Percentiles rank a stretch among this genome's conserved stretches.
Evolutionary conservation across 2,888 invertebrate species (phyloP).

Genomic region (Chrysodeixis includens): DNA sequence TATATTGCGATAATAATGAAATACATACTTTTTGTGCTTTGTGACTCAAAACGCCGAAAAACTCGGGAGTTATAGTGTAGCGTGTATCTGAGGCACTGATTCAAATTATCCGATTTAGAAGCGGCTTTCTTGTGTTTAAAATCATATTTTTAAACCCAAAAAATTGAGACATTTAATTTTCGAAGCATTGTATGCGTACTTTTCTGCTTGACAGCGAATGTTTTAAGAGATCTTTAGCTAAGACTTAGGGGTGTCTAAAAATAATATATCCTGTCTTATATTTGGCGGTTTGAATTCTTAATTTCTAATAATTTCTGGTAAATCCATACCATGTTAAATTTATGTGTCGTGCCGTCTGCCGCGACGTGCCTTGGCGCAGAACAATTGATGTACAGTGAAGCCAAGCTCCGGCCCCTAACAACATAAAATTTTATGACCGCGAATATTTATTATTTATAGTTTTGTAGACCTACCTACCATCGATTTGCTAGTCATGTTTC

Average conservation of each 20-base stretch:
- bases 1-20: slow-evolving; percentile 47
- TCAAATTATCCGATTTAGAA: not conserved
- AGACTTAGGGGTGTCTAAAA: too few species aligned
- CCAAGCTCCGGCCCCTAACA: slow-evolving; percentile 68
- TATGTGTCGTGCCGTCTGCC: slow-evolving; percentile 60
- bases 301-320: slow-evolving; percentile 20
- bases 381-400: slow-evolving; percentile 75
- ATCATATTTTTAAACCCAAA: too few species aligned
- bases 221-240: too few species aligned
- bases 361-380: slow-evolving; percentile 66
- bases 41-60: too few species aligned
- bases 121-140: not conserved
- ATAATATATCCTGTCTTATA: too few species aligned
- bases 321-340: slow-evolving; percentile 56
- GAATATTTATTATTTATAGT: slow-evolving; percentile 87
- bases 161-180: too few species aligned
- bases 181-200: too few species aligned
- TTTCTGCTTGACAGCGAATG: too few species aligned
- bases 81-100: not conserved
- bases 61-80: too few species aligned
- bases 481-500: slow-evolving; percentile 64
- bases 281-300: too few species aligned
- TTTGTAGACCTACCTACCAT: slow-evolving; percentile 76
- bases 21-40: slow-evolving; percentile 49
- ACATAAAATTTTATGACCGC: slow-evolving; percentile 84